Base-by-base conservation (phyloP, 2,888 invertebrate genomes). In the Caenorhabditis sp. region DNA sequence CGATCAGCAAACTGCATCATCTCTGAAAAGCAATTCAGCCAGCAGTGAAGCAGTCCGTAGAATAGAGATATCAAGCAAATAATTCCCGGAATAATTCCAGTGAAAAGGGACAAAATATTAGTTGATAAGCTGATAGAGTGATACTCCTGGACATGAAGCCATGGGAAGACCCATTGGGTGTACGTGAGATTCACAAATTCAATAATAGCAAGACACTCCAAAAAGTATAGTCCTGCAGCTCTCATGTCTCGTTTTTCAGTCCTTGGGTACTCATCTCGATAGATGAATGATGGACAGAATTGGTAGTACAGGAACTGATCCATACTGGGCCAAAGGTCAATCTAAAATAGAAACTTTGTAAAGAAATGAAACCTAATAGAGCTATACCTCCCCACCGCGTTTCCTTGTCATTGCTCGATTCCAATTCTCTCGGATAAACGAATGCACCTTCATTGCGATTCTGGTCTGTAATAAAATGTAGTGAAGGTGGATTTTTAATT, bases 21-120 rank as follows among this genome's bases (percentile, higher is more conserved):
- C 92, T 98, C 98, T 0, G 96, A 95, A 90, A 95, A 96, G 22
- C 95, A 95, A 92, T 98, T 98, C 90, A 95, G 94, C 96, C 97
- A 97, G 1, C 95, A 94, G 90, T 98, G 97, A 4, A 98, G 93
- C 2, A 98, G 93, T 82, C 95, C 94, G 93, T 96, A 98, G 93
- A 97, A 97, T 3, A 95, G 95, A 88, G 95, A 94, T 0, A 96
- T 91, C 82, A 95, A 94, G 0, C 95, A 93, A 1, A 94, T 94
- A 0, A 93, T 90, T 32, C 92, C 92, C 28, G 90, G 89, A 0
- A 95, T 95, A 85, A 94, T 95, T 85, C 94, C 93, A 15, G 94
- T 88, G 81, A 91, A 91, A 11, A 88, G 80, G 8, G 85, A 85
- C 35, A 86, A 78, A 13, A 70, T 53, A 18, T 81, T 82, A n/a